Base-by-base conservation (phyloP, 2,888 invertebrate genomes). In the Drosophila melanosoma region DNA sequence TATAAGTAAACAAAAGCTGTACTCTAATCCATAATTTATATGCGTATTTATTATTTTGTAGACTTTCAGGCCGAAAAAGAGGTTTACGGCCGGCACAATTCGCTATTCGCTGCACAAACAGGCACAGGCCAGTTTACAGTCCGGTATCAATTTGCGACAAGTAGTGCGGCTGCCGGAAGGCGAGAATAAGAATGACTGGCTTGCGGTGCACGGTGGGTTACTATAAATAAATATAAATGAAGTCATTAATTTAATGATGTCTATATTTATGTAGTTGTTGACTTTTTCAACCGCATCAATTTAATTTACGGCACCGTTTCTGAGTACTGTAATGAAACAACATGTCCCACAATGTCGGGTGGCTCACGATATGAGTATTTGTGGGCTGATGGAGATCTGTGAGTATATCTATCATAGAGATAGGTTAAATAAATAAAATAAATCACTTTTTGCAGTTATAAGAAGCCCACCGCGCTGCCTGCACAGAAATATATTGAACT, bases 251-350 rank as follows among this genome's bases (percentile, higher is more conserved):
- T 3, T 11, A 33, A 29, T 11, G 11, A 20, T 51, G 5, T 57
- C 15, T 26, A 33, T 33, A 10, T 33, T 33, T 36, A 20, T 94
- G 62, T 93, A 97, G 97, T 98, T 83, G 98, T 98, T 38, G 98
- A 98, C 91, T 98, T 98, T 92, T 98, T 98, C 93, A 98, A 98
- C 93, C 95, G 98, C 88, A 97, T 98, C 82, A 98, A 98, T 93
- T 94, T 98, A 53, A 96, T 98, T 82, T 98, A 98, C 93, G 98
- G 98, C 11, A 98, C 97, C 0, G 96, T 98, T 38, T 96, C 96
- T 10, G 97, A 97, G 90, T 96, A 95, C 91, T 98, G 98, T 91
- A 97, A 96, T 45, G 96, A 95, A 76, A 95, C 95, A 70, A 95
- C 96, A 1, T 98, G 98, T 91, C 97, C 98, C 0, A 97, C 96